Evolutionary conservation across 2,113 vertebrate genomes (phyloP).

Genomic region (Arvicanthis niloticus): DNA sequence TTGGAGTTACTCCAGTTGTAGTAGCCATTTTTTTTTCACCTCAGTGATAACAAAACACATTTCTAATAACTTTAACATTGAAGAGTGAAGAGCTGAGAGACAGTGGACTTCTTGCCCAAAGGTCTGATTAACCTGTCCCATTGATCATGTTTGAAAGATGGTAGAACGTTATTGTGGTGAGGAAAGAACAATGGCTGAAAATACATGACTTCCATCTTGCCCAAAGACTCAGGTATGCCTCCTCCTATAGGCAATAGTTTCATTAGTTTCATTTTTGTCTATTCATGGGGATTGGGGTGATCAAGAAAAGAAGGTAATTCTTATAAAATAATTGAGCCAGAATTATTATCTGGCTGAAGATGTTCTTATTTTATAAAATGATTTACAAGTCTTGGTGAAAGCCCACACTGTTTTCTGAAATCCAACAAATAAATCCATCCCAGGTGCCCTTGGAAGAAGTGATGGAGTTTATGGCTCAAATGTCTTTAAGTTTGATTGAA

Average conservation of each 20-base stretch:
- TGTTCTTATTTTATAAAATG: conserved; percentile 34
- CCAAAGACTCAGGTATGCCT: not conserved
- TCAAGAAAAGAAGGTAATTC: not conserved
- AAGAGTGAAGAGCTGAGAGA: not conserved
- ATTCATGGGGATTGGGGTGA: not conserved
- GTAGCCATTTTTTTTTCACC: not conserved
- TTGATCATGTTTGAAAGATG: not conserved
- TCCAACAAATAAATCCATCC: not conserved
- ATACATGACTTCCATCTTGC: not conserved
- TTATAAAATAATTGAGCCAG: not conserved
- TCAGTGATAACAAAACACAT: not conserved
- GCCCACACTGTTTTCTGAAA: not conserved
- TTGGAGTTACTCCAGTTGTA: too few species aligned
- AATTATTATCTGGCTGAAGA: not conserved
- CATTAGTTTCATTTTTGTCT: not conserved
- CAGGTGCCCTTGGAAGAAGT: not conserved
- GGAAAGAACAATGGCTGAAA: not conserved
- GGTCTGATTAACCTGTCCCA: not conserved
- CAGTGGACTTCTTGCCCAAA: not conserved
- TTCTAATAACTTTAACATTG: not conserved
- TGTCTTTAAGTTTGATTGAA: not conserved
- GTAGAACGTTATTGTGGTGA: not conserved
- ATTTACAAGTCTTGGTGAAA: not conserved
- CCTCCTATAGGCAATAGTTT: not conserved
- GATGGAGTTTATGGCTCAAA: not conserved